Evolutionary conservation across 2,113 vertebrate species (phyloP), one percentile per base, ranked within the genome.

Genomic region (Callopanchax toddi): DNA sequence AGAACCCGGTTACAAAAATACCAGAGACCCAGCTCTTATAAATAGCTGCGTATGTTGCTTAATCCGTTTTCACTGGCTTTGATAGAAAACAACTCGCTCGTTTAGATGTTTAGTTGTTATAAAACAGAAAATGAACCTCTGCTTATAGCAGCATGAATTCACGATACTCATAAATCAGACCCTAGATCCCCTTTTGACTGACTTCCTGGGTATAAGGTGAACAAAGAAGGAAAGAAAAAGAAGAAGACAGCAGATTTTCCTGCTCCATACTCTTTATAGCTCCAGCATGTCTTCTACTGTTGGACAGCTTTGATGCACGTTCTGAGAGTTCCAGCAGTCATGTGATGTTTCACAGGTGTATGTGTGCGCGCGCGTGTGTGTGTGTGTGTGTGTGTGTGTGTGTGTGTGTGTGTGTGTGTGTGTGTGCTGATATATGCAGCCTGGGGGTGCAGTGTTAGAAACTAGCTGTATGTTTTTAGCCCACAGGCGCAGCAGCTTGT

Each of bases 401-500:
- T 74, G 57, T n/a, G n/a, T n/a, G 15, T n/a, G 16, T 29, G 37
- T 8, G 52, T 43, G n/a, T 59, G 54, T 74, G 51, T 74, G 52
- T 46, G 20, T 64, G 57, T 74, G 57, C 71, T 58, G 66, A 84
- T 84, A 72, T 52, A 45, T 58, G 63, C 36, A 64, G 61, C 71
- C 60, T 7, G n/a, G 42, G n/a, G 60, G 71, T 67, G 60, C 36
- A 36, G 70, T 76, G 70, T 69, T 74, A 73, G 51, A 70, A 74
- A 68, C 64, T 64, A 59, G 67, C 46, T 65, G 63, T 59, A 36
- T 76, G 51, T 76, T 71, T 78, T 71, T 44, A 79, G 62, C 72
- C 74, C 4, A 13, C n/a, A 68, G 78, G 68, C 18, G 1, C 71
- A 74, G 74, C 81, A 81, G 70, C 78, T 82, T 71, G 65, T 61